phyloP scores from a whole-genome alignment of 2,888 invertebrate species.

The Xanthostigma xanthostigma region DNA sequence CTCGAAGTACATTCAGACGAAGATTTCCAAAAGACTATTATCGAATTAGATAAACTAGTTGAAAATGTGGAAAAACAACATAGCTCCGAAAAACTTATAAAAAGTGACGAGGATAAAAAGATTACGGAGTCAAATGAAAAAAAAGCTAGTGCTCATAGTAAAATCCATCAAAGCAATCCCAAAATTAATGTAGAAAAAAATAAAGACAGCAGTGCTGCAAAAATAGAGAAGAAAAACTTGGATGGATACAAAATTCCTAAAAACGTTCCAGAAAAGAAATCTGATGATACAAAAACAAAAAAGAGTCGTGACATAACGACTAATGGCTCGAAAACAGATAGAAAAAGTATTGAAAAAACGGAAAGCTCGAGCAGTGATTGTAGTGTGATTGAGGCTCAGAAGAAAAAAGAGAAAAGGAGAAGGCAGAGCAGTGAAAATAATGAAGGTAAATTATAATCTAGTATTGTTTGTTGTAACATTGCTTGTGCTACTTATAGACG shows the following conservation, averaged over 20 bases:
- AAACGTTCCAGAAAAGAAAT: too few species aligned
- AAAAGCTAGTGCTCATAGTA: constrained; percentile 5
- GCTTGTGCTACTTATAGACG: too few species aligned
- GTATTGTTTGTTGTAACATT: background rate
- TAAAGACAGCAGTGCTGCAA: constrained; percentile 4
- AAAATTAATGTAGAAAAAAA: constrained; percentile 4
- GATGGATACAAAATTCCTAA: too few species aligned
- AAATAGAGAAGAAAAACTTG: constrained; percentile 10
- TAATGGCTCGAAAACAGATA: too few species aligned
- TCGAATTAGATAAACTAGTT: constrained; percentile 42
- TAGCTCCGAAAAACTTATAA: constrained; percentile 10
- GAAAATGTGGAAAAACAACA: constrained; percentile 16
- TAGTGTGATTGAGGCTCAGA: too few species aligned
- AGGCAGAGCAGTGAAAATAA: constrained; percentile 10
- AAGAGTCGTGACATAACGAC: too few species aligned
- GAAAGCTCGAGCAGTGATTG: too few species aligned
- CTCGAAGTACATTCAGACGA: constrained; percentile 47
- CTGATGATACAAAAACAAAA: too few species aligned
- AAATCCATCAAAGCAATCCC: background rate
- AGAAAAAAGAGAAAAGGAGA: constrained; percentile 21
- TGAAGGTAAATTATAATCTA: background rate
- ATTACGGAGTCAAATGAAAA: constrained; percentile 2
- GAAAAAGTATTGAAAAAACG: too few species aligned
- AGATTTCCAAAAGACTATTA: constrained; percentile 52
- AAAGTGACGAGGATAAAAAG: constrained; percentile 3